These are phyloP conservation scores for Mellilla xanthometata DNA, from an alignment of 2,888 invertebrate species.

Conservation along the genomic window DNA sequence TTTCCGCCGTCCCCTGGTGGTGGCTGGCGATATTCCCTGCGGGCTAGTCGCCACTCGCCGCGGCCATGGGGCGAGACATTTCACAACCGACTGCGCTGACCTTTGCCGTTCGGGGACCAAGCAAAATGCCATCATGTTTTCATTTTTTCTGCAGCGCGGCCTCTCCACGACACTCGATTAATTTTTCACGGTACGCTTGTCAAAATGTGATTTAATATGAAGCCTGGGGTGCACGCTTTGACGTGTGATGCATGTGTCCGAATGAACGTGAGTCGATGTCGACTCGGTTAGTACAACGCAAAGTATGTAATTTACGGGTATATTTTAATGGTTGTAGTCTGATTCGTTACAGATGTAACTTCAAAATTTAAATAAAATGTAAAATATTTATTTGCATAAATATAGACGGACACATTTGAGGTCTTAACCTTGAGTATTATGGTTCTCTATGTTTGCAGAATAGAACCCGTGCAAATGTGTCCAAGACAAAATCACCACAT, in stretches of 20 bases:
- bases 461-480: no score
- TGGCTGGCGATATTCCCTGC: slow-evolving; percentile 46
- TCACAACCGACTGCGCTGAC: slow-evolving; percentile 75
- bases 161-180: slow-evolving; percentile 79
- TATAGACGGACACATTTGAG: no score
- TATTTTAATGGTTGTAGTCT: no score
- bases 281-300: slow-evolving; percentile 41
- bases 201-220: slow-evolving; percentile 79
- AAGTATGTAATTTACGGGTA: no score
- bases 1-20: background rate
- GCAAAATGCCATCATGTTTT: slow-evolving; percentile 77
- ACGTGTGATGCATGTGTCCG: slow-evolving; percentile 62
- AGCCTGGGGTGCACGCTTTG: slow-evolving; percentile 58
- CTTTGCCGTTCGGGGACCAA: slow-evolving; percentile 71
- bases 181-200: slow-evolving; percentile 82
- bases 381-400: no score
- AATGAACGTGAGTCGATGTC: slow-evolving; percentile 37
- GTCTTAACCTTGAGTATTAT: no score
- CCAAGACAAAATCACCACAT: no score
- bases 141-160: slow-evolving; percentile 62
- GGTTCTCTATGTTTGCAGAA: no score
- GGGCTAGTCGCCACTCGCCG: slow-evolving; percentile 47
- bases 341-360: no score
- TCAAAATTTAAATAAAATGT: no score
- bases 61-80: slow-evolving; percentile 65